Conservation (phyloP, 2,113 vertebrate genomes). For the Megalops atlanticus region DNA sequence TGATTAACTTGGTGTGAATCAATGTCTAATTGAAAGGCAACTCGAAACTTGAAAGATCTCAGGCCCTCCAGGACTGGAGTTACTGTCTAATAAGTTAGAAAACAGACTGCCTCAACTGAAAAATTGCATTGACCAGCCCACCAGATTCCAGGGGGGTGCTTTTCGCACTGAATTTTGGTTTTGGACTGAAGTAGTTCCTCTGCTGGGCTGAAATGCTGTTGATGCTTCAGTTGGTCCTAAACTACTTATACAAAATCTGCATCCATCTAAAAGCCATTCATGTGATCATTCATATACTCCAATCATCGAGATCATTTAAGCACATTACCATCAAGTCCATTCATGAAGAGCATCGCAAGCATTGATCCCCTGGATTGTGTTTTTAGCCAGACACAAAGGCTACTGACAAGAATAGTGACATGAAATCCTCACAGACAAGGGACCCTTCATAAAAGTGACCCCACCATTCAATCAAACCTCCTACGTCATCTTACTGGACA, state of each 20-base stretch:
- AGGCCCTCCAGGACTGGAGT: background rate
- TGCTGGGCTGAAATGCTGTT: constrained; percentile 25
- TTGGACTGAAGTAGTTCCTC: constrained; percentile 30
- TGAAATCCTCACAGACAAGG: background rate
- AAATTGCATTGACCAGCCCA: background rate
- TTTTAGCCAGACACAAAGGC: constrained; percentile 26
- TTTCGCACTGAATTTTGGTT: constrained; percentile 31
- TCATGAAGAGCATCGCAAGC: background rate
- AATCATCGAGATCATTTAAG: constrained; percentile 25
- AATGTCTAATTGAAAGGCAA: background rate
- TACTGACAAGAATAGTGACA: constrained; percentile 28
- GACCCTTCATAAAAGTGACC: background rate
- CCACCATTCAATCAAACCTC: background rate
- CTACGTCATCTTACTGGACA: too few relatives aligned
- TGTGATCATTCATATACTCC: constrained; percentile 18
- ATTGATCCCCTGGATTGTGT: constrained; percentile 34
- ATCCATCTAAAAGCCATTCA: constrained; percentile 16
- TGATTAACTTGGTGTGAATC: too few relatives aligned
- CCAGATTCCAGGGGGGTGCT: constrained; percentile 27
- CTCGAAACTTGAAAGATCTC: background rate
- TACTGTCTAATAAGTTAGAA: background rate
- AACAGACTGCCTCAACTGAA: background rate
- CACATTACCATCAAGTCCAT: background rate
- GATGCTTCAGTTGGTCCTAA: constrained; percentile 14
- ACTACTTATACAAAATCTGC: constrained; percentile 38